Percentiles rank a stretch among this genome's conserved stretches.
These are phyloP conservation scores for Pyrgilauda ruficollis DNA, from an alignment of 2,113 vertebrate genomes.

Conservation along the genomic window DNA sequence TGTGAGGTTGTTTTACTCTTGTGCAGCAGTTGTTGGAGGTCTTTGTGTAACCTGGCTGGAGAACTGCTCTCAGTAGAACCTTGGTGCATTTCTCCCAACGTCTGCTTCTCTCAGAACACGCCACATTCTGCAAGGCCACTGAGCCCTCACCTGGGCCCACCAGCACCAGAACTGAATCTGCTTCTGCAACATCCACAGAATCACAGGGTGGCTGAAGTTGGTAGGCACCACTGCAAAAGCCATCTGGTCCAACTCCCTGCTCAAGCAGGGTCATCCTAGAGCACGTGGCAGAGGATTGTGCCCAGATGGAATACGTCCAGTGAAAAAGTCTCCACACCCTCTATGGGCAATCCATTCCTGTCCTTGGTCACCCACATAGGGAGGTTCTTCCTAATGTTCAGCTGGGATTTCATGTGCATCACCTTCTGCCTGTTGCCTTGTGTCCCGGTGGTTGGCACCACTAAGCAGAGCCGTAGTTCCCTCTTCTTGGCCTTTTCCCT, in stretches of 20 bases:
- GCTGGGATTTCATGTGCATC: not conserved
- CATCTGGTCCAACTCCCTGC: not conserved
- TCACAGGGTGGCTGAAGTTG: not conserved
- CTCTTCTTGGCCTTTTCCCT: not conserved
- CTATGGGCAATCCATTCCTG: not conserved
- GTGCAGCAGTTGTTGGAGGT: not conserved
- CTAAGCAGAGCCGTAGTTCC: not conserved
- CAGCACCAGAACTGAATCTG: not conserved
- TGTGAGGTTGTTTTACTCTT: accelerated
- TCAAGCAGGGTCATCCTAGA: not conserved
- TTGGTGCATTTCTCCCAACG: not conserved
- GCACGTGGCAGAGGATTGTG: not conserved
- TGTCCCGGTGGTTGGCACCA: not conserved
- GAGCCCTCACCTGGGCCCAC: not conserved
- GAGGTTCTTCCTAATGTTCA: not conserved
- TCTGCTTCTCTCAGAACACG: accelerated
- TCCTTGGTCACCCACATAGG: not conserved
- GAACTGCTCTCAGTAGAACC: accelerated
- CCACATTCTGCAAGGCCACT: not conserved
- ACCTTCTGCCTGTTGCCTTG: not conserved
- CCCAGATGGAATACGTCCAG: not conserved
- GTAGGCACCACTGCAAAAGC: not conserved
- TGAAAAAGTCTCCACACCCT: not conserved
- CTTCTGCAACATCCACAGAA: not conserved
- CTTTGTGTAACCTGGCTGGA: too few species aligned